Base-by-base conservation (phyloP, 2,888 invertebrate species). In the Eupithecia abbreviata region DNA sequence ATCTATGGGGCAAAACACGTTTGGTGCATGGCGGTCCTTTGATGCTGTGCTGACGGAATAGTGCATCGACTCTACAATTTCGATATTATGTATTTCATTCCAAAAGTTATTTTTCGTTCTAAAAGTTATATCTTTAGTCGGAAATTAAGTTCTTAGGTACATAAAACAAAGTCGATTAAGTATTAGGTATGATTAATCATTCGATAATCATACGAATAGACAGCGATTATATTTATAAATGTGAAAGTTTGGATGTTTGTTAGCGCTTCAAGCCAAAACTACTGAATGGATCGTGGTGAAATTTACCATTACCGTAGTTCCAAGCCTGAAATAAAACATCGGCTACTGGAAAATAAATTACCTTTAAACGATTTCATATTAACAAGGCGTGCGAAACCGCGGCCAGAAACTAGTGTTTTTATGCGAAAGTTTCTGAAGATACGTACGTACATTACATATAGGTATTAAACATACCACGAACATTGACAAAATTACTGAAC, bases 1-100 rank as follows among this genome's bases (percentile, higher is more conserved):
- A 92, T 90, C 90, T 89, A 89, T 90, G 90, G 55, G 86, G 89
- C 90, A 86, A 91, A 93, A 93, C 94, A 92, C 91, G 93, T 94
- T 94, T 92, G 90, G 89, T 91, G 91, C 92, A 92, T 90, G 87
- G 89, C 89, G 45, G 45, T 90, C 89, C 91, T 93, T 92, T 91
- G 90, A 90, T 89, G 90, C 90, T 58, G 55, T 18, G 55, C n/a
- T n/a, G 68, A 90, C 91, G 89, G 67, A 45, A 89, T 90, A 91
- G 92, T 92, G 91, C 93, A 93, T 90, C 92, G 91, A 94, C 93
- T 92, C 88, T 86, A 77, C 76, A 66, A 77, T 77, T 79, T 81
- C 75, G 80, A 81, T 82, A 66, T 30, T 30, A 30, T 30, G 30
- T 77, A 80, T 79, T 78, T 69, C 45, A 15, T 68, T 66, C 2